Base-by-base conservation (phyloP, 2,888 invertebrate genomes). In the Calliphora vomitoria region DNA sequence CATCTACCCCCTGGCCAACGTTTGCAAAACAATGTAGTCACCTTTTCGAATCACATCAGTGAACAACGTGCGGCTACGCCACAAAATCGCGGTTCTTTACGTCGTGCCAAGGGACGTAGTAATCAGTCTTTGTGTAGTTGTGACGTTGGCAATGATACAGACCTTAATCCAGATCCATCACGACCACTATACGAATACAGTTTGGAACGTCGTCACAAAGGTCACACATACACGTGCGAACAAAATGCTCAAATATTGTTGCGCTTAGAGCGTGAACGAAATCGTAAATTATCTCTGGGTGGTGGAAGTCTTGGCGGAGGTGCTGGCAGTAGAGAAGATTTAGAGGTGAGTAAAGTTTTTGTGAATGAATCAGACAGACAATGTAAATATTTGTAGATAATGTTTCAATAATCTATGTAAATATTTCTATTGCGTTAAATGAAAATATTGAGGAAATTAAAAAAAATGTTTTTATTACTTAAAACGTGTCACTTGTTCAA, bases 211-310 rank as follows among this genome's bases (percentile, higher is more conserved):
- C 92, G 93, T 55, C 92, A 92, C 81, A 93, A 93, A 89, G 92
- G 94, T 76, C 94, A 94, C 90, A 94, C 94, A 50, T 94, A 94
- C 90, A 94, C 93, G 82, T 94, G 94, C 90, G 95, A 95, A 89
- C 94, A 94, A 89, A 94, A 94, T 89, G 94, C 94, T 88, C 94
- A 94, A 91, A 94, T 94, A 89, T 91, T 94, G 89, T 92, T 94
- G 91, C 92, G 94, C 90, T 90, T 94, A 89, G 94, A 94, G 90
- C 92, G 93, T 85, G 94, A 94, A 82, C 93, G 93, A 50, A 91
- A 92, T 90, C 91, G 93, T 74, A 93, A 92, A 90, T 90, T 93
- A 89, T 91, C 92, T 60, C 89, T 91, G 69, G 90, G 90, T 79
- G 89, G 89, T 18, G 81, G 68, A 13, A 78, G 88, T 35, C 86